These are phyloP conservation scores for Brienomyrus brachyistius DNA, from an alignment of 2,113 vertebrate genomes.

Conservation along the genomic window DNA sequence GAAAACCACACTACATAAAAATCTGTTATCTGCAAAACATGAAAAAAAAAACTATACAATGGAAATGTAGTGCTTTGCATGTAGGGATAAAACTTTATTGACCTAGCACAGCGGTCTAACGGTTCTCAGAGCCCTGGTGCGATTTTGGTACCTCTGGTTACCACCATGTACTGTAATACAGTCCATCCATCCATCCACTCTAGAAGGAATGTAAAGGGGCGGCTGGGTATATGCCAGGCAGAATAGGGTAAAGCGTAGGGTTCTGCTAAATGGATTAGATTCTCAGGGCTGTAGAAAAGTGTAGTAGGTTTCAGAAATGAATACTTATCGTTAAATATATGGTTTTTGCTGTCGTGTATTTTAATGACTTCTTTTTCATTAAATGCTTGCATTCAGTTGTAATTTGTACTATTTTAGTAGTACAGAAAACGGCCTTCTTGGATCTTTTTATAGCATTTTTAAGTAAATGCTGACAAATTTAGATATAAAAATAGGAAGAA, in stretches of 20 bases:
- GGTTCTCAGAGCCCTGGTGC: neutral
- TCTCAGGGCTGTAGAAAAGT: neutral
- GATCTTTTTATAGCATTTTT: neutral
- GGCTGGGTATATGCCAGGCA: neutral
- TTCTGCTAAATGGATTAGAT: neutral
- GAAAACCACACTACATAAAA: neutral
- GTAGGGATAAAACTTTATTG: neutral
- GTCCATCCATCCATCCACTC: neutral
- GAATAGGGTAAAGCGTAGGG: neutral
- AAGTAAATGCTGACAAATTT: neutral
- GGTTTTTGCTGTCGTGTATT: neutral
- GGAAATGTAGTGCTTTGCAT: neutral
- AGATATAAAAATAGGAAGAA: neutral
- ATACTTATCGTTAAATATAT: neutral
- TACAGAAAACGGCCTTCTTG: neutral
- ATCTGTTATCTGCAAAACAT: neutral
- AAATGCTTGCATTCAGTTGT: neutral
- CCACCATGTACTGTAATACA: neutral
- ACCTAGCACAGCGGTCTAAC: neutral
- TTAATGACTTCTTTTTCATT: neutral
- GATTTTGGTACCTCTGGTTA: neutral
- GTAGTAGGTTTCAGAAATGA: neutral
- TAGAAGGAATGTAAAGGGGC: neutral
- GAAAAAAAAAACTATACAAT: neutral
- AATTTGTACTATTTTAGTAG: neutral